Conservation (phyloP, 35 echinoderm and acorn worm species). For the Patiria miniata region DNA sequence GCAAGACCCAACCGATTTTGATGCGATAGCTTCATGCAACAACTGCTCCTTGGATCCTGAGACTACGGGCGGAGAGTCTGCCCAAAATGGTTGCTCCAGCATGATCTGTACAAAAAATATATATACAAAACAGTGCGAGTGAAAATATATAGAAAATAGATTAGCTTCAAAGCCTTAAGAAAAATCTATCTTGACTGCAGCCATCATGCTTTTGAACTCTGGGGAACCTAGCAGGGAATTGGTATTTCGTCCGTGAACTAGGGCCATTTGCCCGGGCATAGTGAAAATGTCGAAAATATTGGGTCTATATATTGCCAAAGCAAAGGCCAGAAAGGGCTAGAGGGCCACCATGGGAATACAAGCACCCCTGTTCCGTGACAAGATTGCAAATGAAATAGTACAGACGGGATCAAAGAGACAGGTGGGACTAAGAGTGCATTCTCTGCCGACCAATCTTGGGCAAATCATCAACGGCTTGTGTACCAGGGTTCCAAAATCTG, state of each 20-base stretch:
- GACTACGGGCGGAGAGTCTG: neutral
- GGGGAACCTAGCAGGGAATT: neutral
- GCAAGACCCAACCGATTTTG: neutral
- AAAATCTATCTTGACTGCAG: neutral
- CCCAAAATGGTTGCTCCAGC: neutral
- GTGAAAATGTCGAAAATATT: too few relatives aligned
- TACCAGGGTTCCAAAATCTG: too few relatives aligned
- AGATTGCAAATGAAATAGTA: too few relatives aligned
- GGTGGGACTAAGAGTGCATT: conserved; percentile 40
- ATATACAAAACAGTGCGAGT: neutral
- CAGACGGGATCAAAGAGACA: too few relatives aligned
- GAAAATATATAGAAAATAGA: neutral
- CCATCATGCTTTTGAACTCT: neutral
- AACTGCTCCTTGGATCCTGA: neutral
- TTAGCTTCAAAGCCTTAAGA: neutral
- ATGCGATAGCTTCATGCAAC: neutral
- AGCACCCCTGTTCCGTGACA: conserved; percentile 16
- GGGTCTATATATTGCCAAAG: too few relatives aligned
- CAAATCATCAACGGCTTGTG: too few relatives aligned
- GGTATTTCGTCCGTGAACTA: neutral
- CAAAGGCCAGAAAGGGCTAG: too few relatives aligned
- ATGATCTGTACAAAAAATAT: neutral
- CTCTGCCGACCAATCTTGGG: too few relatives aligned
- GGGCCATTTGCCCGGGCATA: neutral
- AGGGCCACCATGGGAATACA: too few relatives aligned